Base-by-base conservation (phyloP, 2,113 vertebrate genomes). In the Channa argus region DNA sequence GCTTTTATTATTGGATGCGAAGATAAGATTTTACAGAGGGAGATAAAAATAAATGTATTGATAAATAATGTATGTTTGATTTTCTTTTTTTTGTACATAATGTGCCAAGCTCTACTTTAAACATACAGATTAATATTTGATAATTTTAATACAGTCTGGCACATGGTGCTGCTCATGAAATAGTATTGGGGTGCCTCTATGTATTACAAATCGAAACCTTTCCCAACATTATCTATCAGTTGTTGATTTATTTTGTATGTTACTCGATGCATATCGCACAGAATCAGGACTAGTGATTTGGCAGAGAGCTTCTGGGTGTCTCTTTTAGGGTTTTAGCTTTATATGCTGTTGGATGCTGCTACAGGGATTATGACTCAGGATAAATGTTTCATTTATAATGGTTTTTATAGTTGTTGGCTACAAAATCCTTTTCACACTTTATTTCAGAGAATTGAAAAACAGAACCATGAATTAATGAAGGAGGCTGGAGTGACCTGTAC, bases 371-470 rank as follows among this genome's bases (percentile, higher is more conserved):
- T 55, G 46, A 71, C 46, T 6, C 7, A 24, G 33, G 63, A 82
- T 88, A 70, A 73, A 75, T 85, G 51, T 63, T 86, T 71, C 59
- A 87, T 89, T 81, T 81, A 71, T 83, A 46, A 51, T 61, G 39
- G 0, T 65, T 77, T 41, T 87, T 88, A 85, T 75, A 52, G 75
- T 45, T 51, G 39, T 72, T 87, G 85, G 85, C 85, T 54, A 33
- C 71, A 76, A 66, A 83, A 10, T 54, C 15, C n/a, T 43, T 70
- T 72, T 77, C 50, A 50, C 53, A 39, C 64, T 61, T 36, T 63
- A 73, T 38, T 63, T 34, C 11, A 53, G n/a, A 46, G 43, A 52
- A 46, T 5, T 51, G 54, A 72, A 76, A 62, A 52, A 49, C 14
- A 63, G n/a, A 55, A 11, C 12, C 44, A 34, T 39, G 39, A 15